A percentile compares a stretch with the other conserved stretches of the same genome.
Conservation (phyloP, 53 echinoderm and acorn worm genomes). For the Antedon mediterranea region DNA sequence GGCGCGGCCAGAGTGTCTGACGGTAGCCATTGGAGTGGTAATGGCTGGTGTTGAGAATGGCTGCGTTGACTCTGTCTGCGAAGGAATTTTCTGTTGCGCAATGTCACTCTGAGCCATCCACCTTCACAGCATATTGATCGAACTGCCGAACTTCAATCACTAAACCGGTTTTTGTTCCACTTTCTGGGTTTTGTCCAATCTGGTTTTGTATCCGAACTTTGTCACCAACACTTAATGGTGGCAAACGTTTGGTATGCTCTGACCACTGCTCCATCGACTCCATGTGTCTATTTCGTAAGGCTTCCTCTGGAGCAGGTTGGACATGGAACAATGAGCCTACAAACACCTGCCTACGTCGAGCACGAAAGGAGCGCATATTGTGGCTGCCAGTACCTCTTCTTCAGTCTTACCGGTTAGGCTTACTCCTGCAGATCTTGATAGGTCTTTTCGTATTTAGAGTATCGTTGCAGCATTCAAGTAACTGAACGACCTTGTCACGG, state of each 20-base stretch:
- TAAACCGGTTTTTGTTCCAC: slow-evolving; percentile 27
- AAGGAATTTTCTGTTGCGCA: slow-evolving; percentile 18
- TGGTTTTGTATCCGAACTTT: too few species aligned
- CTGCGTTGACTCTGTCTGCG: slow-evolving; percentile 21
- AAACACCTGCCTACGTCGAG: slow-evolving; percentile 26
- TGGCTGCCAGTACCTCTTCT: slow-evolving; percentile 9
- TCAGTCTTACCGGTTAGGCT: slow-evolving; percentile 10
- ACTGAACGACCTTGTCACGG: slow-evolving; percentile 7
- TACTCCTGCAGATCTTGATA: not conserved
- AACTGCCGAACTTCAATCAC: slow-evolving; percentile 36
- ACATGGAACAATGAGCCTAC: slow-evolving; percentile 6
- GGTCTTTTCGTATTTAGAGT: slow-evolving; percentile 8
- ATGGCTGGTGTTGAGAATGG: slow-evolving; percentile 3
- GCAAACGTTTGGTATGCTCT: too few species aligned
- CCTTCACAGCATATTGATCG: slow-evolving; percentile 29
- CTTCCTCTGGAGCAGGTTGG: not conserved
- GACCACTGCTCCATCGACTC: too few species aligned
- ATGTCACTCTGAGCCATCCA: slow-evolving; percentile 35
- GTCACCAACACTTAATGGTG: too few species aligned
- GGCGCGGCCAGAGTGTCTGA: too few species aligned
- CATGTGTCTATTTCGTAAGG: too few species aligned
- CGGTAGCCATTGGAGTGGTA: too few species aligned
- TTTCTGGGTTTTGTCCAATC: too few species aligned
- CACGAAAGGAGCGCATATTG: slow-evolving; percentile 18
- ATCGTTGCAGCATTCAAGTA: slow-evolving; percentile 12